Percentiles rank a stretch among this genome's conserved stretches.
phyloP scores from a whole-genome alignment of 2,113 vertebrate genomes.

The Peromyscus maniculatus region DNA sequence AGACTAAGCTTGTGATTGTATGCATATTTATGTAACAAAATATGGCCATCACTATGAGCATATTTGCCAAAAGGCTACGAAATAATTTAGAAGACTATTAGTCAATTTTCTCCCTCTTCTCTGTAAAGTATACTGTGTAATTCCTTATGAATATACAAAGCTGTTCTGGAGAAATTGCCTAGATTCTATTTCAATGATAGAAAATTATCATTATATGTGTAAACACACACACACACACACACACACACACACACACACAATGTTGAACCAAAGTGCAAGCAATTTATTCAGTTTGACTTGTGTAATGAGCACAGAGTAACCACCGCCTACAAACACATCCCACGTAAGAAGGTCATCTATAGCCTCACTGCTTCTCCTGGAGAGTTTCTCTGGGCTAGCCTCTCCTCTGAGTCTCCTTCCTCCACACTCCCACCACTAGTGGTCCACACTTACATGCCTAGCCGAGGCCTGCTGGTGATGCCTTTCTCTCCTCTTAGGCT shows the following conservation, averaged over 20 bases:
- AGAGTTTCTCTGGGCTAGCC: background rate
- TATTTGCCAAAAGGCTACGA: background rate
- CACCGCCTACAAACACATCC: background rate
- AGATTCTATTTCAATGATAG: background rate
- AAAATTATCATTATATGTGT: background rate
- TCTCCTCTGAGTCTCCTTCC: background rate
- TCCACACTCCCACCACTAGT: background rate
- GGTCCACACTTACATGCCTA: background rate
- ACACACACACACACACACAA: background rate
- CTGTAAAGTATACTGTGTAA: background rate
- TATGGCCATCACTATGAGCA: background rate
- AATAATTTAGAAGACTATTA: slow-evolving; percentile 1
- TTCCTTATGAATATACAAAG: background rate
- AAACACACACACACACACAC: too few species aligned
- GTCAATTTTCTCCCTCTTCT: background rate
- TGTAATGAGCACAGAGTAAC: background rate
- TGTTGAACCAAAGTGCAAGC: background rate
- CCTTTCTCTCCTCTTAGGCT: slow-evolving; percentile 25
- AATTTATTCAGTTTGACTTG: background rate
- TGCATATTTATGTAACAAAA: background rate
- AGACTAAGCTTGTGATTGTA: background rate
- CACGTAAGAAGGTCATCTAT: background rate
- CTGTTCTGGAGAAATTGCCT: background rate
- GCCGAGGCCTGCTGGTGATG: background rate
- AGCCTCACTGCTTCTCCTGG: background rate